Conservation (phyloP, 2,888 invertebrate species). For the Leptothorax acervorum region DNA sequence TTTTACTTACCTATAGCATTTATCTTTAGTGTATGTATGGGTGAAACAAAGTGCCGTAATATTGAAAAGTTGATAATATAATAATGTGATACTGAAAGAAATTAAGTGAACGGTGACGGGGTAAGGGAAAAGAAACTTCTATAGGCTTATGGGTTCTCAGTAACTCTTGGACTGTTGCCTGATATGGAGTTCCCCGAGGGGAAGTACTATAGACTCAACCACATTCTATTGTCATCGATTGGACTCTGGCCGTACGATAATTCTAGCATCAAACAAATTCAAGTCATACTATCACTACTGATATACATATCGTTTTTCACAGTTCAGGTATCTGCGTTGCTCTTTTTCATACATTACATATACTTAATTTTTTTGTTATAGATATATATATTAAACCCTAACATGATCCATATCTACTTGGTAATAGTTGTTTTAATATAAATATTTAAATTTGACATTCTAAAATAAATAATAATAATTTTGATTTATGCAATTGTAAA, state of each 20-base stretch:
- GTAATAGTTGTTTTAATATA: not conserved
- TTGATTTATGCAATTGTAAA: not conserved
- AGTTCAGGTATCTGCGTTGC: slow-evolving; percentile 22
- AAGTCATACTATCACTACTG: not conserved
- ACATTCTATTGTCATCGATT: slow-evolving; percentile 32
- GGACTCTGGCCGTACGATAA: slow-evolving; percentile 50
- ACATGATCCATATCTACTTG: not conserved
- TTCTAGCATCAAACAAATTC: slow-evolving; percentile 4
- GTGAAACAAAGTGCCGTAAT: not conserved
- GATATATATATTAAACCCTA: too few relatives aligned
- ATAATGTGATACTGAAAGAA: not conserved
- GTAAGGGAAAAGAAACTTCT: not conserved
- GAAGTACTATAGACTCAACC: slow-evolving; percentile 40
- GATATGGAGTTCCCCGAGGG: slow-evolving; percentile 8
- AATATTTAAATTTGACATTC: not conserved
- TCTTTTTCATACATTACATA: not conserved
- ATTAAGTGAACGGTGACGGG: not conserved
- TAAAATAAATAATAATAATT: not conserved
- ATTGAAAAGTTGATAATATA: not conserved
- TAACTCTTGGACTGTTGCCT: not conserved
- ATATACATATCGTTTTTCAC: not conserved
- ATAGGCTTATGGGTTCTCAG: not conserved
- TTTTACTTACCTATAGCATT: not conserved
- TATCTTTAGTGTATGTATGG: not conserved
- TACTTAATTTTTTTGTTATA: not conserved